Evolutionary conservation across 2,113 vertebrate species (phyloP).

Genomic region (Centropus unirufus): DNA sequence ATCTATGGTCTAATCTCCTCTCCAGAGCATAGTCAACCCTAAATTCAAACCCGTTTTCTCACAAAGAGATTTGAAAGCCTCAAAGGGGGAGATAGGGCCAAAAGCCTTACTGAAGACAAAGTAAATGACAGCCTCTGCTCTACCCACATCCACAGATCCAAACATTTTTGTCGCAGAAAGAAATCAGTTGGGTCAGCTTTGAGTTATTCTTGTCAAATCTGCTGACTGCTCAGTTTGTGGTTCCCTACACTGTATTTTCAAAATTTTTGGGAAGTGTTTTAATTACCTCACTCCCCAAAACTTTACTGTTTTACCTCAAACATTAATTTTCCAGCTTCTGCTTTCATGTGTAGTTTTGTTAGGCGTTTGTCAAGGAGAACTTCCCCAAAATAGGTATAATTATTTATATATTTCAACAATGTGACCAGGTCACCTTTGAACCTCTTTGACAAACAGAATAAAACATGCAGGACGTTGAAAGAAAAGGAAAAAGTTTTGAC

Average conservation of each 20-base stretch:
- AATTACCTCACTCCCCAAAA: not conserved
- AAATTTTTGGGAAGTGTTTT: not conserved
- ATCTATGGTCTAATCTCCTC: not conserved
- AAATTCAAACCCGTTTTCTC: not conserved
- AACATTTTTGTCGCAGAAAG: not conserved
- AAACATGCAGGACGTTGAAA: not conserved
- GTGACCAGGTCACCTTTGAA: not conserved
- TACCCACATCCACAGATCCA: not conserved
- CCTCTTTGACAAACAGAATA: not conserved
- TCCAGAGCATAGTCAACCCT: not conserved
- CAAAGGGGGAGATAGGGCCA: not conserved
- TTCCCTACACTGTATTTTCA: not conserved
- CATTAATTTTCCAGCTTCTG: not conserved
- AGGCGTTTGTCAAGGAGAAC: not conserved
- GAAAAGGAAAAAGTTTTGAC: not conserved
- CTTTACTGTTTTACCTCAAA: not conserved
- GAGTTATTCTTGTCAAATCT: not conserved
- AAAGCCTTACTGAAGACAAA: not conserved
- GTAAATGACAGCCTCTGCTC: not conserved
- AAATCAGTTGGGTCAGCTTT: not conserved
- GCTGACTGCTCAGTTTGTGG: not conserved
- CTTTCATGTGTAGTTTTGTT: not conserved
- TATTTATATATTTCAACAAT: not conserved
- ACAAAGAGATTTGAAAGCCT: not conserved
- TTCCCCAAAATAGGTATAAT: not conserved